phyloP scores from a whole-genome alignment of 2,797 vertebrate genomes.

The Muscicapa comitata region DNA sequence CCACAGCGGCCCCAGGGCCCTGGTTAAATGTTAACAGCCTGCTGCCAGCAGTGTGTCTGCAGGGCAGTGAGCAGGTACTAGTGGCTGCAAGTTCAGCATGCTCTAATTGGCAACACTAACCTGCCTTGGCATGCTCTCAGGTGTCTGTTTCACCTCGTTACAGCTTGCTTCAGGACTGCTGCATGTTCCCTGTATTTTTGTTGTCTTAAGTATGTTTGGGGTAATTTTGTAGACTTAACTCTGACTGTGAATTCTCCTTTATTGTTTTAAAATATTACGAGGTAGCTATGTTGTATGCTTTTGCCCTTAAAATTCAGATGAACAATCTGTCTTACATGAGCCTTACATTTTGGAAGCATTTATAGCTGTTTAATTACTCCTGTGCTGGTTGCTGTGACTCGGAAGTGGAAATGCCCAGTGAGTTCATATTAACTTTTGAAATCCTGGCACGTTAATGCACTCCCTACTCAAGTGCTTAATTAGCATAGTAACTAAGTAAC shows the following conservation, averaged over 20 bases:
- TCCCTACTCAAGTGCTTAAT: not conserved
- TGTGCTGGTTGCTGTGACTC: not conserved
- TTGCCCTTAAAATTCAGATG: not conserved
- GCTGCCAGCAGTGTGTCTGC: not conserved
- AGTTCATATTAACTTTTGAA: not conserved
- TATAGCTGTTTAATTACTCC: not conserved
- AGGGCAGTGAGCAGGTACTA: not conserved
- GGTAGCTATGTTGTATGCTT: not conserved
- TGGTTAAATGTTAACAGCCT: slow-evolving; percentile 42
- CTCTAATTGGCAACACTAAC: not conserved
- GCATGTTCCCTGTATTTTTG: not conserved
- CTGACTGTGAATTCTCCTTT: not conserved
- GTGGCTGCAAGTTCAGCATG: not conserved
- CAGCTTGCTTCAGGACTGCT: not conserved
- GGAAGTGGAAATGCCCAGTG: not conserved
- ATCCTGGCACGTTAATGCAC: not conserved
- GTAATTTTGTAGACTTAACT: not conserved
- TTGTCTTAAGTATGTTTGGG: not conserved
- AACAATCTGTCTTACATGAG: not conserved
- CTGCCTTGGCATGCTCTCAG: not conserved
- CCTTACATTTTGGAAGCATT: not conserved
- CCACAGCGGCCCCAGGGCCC: rapidly evolving
- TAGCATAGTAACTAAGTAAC: not conserved
- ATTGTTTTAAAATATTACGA: not conserved
- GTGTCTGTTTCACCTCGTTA: not conserved